These are phyloP conservation scores for Eulithis prunata DNA, from an alignment of 2,888 invertebrate species.

Conservation along the genomic window DNA sequence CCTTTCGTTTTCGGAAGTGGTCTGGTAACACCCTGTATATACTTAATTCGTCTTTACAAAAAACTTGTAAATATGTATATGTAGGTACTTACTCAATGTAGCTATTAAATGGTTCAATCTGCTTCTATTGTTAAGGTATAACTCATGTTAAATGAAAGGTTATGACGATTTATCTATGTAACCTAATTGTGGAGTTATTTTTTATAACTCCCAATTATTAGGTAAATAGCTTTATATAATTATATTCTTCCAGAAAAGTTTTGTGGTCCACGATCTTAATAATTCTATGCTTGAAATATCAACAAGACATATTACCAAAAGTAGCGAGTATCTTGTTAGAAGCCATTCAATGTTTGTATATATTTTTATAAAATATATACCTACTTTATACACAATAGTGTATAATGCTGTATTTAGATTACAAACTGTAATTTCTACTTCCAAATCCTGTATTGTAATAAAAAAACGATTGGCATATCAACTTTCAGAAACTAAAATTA, in stretches of 20 bases:
- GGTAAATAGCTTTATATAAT: constrained; percentile 39
- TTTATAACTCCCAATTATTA: constrained; percentile 44
- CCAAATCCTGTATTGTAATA: constrained; percentile 69
- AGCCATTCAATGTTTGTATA: constrained; percentile 72
- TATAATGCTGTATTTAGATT: constrained; percentile 75
- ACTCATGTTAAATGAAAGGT: constrained; percentile 59
- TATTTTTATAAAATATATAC: constrained; percentile 83
- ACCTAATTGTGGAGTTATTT: constrained; percentile 26
- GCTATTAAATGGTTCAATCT: constrained; percentile 78
- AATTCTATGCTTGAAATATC: constrained; percentile 74
- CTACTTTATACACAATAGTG: constrained; percentile 22
- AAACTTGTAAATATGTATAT: constrained; percentile 47
- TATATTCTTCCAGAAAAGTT: constrained; percentile 54
- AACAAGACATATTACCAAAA: constrained; percentile 79
- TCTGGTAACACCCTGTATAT: too few relatives aligned
- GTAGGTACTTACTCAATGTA: constrained; percentile 72
- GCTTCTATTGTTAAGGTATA: constrained; percentile 76
- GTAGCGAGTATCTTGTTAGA: constrained; percentile 68
- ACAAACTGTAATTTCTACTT: constrained; percentile 77
- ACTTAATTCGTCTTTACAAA: constrained; percentile 30
- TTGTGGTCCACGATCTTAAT: constrained; percentile 72
- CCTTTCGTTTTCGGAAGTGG: too few relatives aligned
- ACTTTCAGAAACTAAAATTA: constrained; percentile 80
- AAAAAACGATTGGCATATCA: constrained; percentile 83
- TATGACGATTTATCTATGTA: constrained; percentile 43